Evolutionary conservation across 1,140 invertebrate genomes (phyloP).

Genomic region (Drosophila ananassae): DNA sequence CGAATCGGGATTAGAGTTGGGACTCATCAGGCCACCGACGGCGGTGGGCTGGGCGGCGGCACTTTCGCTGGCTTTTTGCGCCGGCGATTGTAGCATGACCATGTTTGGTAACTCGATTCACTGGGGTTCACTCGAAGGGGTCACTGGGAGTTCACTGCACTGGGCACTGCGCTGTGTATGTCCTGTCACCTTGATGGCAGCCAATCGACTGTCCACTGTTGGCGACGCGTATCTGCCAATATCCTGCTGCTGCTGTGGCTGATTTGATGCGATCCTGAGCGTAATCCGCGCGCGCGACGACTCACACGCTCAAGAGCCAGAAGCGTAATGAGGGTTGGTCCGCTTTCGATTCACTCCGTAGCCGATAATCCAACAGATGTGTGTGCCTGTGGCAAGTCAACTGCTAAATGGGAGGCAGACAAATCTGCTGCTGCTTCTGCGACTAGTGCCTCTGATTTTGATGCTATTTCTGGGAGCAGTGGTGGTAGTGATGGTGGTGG

Average conservation of each 20-base stretch:
- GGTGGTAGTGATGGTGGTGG: slow-evolving; percentile 31
- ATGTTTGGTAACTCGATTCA: slow-evolving; percentile 47
- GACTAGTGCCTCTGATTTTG: slow-evolving; percentile 10
- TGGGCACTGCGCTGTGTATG: slow-evolving; percentile 56
- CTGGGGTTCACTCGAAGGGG: slow-evolving; percentile 5
- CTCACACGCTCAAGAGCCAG: slow-evolving; percentile 59
- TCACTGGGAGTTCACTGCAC: slow-evolving; percentile 41
- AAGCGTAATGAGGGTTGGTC: slow-evolving; percentile 69
- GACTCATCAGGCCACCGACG: slow-evolving; percentile 74
- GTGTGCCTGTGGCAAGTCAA: slow-evolving; percentile 71
- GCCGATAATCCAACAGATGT: slow-evolving; percentile 61
- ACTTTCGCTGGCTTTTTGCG: slow-evolving; percentile 69
- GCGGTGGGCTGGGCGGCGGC: slow-evolving; percentile 49
- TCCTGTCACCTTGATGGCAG: slow-evolving; percentile 79
- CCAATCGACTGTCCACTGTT: slow-evolving; percentile 80
- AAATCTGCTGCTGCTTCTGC: slow-evolving; percentile 53
- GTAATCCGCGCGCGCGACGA: slow-evolving; percentile 71
- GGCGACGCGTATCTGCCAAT: slow-evolving; percentile 59
- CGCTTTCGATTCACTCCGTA: slow-evolving; percentile 14
- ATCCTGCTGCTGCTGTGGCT: slow-evolving; percentile 31
- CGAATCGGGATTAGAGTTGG: slow-evolving; percentile 79
- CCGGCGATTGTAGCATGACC: slow-evolving; percentile 84
- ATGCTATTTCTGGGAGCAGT: background rate
- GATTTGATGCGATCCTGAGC: slow-evolving; percentile 61
- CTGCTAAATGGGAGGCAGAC: slow-evolving; percentile 70